Evolutionary conservation across 2,888 invertebrate species (phyloP), one percentile per base, ranked within the genome.

Genomic region (Mythimna lalbum): DNA sequence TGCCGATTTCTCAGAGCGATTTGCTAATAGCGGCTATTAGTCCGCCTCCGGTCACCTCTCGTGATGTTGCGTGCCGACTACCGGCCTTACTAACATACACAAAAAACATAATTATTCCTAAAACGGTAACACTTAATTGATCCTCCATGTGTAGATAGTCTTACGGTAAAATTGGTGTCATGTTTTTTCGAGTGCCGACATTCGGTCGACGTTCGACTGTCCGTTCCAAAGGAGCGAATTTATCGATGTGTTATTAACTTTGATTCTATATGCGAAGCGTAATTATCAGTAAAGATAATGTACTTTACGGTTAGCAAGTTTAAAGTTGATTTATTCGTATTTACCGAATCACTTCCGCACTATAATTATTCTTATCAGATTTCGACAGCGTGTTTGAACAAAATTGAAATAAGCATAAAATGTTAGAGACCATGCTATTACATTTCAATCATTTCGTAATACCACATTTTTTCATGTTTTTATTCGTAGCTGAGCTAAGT

Each of bases 121-220:
- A 93, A 95, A 94, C 95, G 94, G 94, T 94, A 94, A 92, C 92
- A 92, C 88, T 88, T 90, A 92, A 94, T 94, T 91, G 91, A 91
- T 91, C 91, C 83, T 89, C 87, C 87, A 86, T 88, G 88, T 87
- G 89, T 88, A 87, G 89, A 91, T 88, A 86, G 89, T 82, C 85
- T 91, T 91, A 93, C 93, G 93, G 93, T 93, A 91, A 89, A 91
- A 89, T 87, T 82, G 85, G 89, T 92, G 91, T 90, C 91, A 88
- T 69, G 86, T 83, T 87, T 81, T 88, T 88, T 87, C 86, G 84
- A 88, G 88, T 87, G 90, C 86, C 88, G 86, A 87, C 88, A 87
- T 88, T 85, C 86, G 87, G 84, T 84, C 83, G 82, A 80, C 87
- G 83, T 31, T 65, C 59, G 65, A 87, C 83, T 87, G 82, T 83